These are phyloP conservation scores for Colaptes auratus DNA, from an alignment of 2,113 vertebrate species.

Conservation along the genomic window DNA sequence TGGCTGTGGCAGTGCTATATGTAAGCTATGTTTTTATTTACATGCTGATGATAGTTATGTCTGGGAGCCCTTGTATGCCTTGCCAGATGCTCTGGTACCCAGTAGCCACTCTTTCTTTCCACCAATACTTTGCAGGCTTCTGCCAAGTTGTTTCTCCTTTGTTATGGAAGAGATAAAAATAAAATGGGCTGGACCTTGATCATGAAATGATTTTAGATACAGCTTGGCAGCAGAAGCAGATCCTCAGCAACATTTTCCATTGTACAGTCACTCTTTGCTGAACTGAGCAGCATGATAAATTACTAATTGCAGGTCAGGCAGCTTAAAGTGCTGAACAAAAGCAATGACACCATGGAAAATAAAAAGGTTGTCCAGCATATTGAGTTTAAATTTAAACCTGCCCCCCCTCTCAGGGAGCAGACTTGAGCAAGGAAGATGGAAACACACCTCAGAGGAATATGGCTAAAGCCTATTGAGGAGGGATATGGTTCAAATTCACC, in stretches of 20 bases:
- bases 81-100: neutral
- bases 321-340: constrained; percentile 55
- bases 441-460: constrained; percentile 4
- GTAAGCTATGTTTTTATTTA: constrained; percentile 20
- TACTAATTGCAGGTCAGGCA: constrained; percentile 53
- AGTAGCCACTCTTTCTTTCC: neutral
- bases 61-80: neutral
- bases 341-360: constrained; percentile 71
- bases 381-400: constrained; percentile 64
- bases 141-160: constrained; percentile 51
- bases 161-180: constrained; percentile 61
- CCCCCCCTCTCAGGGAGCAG: constrained; percentile 4
- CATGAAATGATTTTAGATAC: constrained; percentile 60
- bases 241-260: constrained; percentile 65
- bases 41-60: neutral
- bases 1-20: neutral
- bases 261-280: constrained; percentile 49
- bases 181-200: constrained; percentile 54
- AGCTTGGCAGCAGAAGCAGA: constrained; percentile 32
- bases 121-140: neutral
- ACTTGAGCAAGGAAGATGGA: constrained; percentile 29
- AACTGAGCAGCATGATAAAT: constrained; percentile 51
- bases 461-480: neutral
- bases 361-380: constrained; percentile 14
- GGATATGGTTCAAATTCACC: neutral